A percentile compares a stretch with the other conserved stretches of the same genome.
Evolutionary conservation across 1,140 invertebrate species (phyloP).

Genomic region (Macrotrachela quadricornifera): DNA sequence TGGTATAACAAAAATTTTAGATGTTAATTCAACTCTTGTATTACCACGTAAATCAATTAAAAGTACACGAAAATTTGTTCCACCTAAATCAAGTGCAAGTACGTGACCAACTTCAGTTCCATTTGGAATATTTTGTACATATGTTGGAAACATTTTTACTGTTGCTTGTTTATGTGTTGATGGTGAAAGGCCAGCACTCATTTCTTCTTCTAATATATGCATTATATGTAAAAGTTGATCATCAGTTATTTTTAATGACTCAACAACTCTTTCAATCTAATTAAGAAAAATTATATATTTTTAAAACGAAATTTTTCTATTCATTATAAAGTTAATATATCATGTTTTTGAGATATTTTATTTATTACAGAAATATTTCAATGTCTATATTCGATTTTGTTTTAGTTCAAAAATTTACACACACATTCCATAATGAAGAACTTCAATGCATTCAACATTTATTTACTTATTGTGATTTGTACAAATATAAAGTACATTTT

Average conservation of each 20-base stretch:
- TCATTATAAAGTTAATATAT: no score
- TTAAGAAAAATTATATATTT: no score
- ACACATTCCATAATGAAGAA: no score
- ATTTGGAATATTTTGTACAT: slow-evolving; percentile 81
- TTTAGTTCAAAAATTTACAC: no score
- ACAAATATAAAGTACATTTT: no score
- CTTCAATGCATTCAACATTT: no score
- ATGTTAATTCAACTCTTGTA: slow-evolving; percentile 53
- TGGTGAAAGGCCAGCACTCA: slow-evolving; percentile 54
- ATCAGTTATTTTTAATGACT: slow-evolving; percentile 54
- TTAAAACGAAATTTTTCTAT: no score
- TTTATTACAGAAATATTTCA: no score
- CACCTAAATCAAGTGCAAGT: slow-evolving; percentile 84
- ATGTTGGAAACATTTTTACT: slow-evolving; percentile 81
- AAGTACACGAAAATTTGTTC: slow-evolving; percentile 90
- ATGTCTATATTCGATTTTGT: no score
- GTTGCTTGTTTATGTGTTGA: slow-evolving; percentile 52
- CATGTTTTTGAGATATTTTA: no score
- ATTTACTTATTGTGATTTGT: no score
- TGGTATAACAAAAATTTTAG: slow-evolving; percentile 84
- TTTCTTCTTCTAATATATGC: slow-evolving; percentile 47
- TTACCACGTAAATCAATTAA: slow-evolving; percentile 44
- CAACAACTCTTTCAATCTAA: slow-evolving; percentile 65
- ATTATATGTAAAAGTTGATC: slow-evolving; percentile 56
- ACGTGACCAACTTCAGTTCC: slow-evolving; percentile 83